A percentile compares a stretch with the other conserved stretches of the same genome.
These are phyloP conservation scores for Prionace glauca DNA, from an alignment of 2,797 vertebrate species.

Conservation along the genomic window DNA sequence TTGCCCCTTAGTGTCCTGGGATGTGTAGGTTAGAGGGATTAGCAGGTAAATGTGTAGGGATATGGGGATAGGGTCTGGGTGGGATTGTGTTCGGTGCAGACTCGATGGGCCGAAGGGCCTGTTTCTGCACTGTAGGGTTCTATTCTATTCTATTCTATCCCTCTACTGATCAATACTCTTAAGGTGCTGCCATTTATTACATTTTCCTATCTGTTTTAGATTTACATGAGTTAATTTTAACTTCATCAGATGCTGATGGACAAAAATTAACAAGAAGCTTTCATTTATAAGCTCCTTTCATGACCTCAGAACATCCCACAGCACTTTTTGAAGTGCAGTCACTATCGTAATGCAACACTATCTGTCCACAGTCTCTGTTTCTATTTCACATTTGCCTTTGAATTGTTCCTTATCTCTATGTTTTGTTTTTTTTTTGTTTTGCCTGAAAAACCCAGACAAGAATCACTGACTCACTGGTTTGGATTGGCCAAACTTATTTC, in stretches of 20 bases:
- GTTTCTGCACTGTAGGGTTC: no score
- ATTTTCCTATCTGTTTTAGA: no score
- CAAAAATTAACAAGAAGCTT: not conserved
- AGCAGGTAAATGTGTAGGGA: no score
- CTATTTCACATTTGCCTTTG: not conserved
- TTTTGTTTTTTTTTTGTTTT: not conserved
- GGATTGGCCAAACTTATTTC: not conserved
- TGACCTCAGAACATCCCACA: not conserved
- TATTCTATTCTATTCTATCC: no score
- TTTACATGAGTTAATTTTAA: not conserved
- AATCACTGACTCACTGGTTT: not conserved
- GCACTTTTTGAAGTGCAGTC: not conserved
- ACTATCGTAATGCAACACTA: not conserved
- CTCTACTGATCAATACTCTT: no score
- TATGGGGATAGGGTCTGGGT: no score
- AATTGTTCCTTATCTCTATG: not conserved
- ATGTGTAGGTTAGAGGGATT: no score
- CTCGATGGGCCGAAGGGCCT: no score
- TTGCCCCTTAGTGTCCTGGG: no score
- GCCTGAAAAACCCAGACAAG: not conserved
- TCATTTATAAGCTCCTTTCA: not conserved
- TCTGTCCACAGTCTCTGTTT: not conserved
- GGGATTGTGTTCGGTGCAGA: no score
- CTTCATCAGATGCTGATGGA: not conserved
- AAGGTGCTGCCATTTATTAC: no score